Evolutionary conservation across 2,797 vertebrate species (phyloP).

Genomic region (Thamnophis elegans): DNA sequence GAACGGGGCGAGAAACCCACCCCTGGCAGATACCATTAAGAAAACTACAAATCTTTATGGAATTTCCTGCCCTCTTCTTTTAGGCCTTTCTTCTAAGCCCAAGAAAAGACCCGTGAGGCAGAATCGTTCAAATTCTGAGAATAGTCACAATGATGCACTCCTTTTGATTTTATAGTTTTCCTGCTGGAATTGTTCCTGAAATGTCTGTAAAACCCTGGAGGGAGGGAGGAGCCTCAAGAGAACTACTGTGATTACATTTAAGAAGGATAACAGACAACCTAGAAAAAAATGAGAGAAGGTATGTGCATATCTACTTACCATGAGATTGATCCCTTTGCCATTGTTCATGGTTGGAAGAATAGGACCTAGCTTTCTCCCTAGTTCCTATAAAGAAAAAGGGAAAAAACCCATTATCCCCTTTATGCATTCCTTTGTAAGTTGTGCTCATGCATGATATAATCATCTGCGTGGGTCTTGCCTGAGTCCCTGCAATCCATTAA

Average conservation of each 20-base stretch:
- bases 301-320: not conserved
- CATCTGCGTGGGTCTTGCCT: not conserved
- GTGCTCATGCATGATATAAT: not conserved
- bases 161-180: not conserved
- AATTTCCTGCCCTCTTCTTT: not conserved
- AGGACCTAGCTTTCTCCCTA: accelerated
- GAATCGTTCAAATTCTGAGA: not conserved
- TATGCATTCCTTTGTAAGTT: not conserved
- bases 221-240: not conserved
- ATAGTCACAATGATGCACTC: not conserved
- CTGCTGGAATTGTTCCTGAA: not conserved
- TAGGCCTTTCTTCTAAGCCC: not conserved
- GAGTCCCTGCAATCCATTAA: not conserved
- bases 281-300: not conserved
- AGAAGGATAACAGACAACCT: not conserved
- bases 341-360: too few species aligned
- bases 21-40: too few species aligned
- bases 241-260: not conserved
- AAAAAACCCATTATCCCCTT: not conserved
- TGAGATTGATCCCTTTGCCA: accelerated
- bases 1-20: too few species aligned
- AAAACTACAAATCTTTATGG: too few species aligned
- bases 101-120: not conserved
- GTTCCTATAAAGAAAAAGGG: not conserved
- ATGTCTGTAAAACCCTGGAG: not conserved